Evolutionary conservation across 2,113 vertebrate genomes (phyloP).

Genomic region (Diadophis punctatus): DNA sequence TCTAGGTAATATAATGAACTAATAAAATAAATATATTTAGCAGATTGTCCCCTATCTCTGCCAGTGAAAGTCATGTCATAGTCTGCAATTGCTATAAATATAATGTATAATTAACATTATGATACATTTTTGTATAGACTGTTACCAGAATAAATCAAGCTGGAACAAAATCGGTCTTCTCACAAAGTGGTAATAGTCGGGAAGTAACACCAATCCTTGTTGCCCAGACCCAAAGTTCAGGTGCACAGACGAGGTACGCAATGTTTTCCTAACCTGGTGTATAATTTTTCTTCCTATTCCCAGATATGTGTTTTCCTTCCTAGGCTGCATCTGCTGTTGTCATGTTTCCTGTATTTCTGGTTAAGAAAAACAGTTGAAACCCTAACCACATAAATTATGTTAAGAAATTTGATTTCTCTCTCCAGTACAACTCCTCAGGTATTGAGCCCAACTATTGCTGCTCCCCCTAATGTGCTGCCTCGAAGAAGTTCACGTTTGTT

Average conservation of each 20-base stretch:
- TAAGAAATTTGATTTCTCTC: neutral
- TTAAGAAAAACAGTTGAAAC: neutral
- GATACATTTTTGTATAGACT: slow-evolving; percentile 70
- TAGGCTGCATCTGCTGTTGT: neutral
- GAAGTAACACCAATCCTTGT: slow-evolving; percentile 92
- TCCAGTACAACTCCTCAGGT: slow-evolving; percentile 94
- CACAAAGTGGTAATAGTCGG: slow-evolving; percentile 94
- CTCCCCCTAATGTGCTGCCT: slow-evolving; percentile 93
- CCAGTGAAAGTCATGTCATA: neutral
- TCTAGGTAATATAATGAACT: neutral
- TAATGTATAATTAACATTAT: neutral
- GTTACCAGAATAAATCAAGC: slow-evolving; percentile 91
- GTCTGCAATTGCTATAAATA: neutral
- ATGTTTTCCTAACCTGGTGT: neutral
- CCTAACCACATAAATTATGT: neutral
- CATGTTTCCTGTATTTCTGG: neutral
- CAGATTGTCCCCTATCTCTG: neutral
- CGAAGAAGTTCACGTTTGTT: slow-evolving; percentile 94
- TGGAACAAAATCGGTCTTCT: slow-evolving; percentile 94
- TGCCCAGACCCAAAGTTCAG: slow-evolving; percentile 92
- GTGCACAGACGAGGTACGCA: slow-evolving; percentile 91
- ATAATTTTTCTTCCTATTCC: neutral
- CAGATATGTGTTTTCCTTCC: neutral
- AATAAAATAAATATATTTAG: neutral
- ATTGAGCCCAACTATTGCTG: slow-evolving; percentile 94